A percentile compares a stretch with the other conserved stretches of the same genome.
These are phyloP conservation scores for Cephalopterus ornatus DNA, from an alignment of 2,113 vertebrate genomes.

Conservation along the genomic window DNA sequence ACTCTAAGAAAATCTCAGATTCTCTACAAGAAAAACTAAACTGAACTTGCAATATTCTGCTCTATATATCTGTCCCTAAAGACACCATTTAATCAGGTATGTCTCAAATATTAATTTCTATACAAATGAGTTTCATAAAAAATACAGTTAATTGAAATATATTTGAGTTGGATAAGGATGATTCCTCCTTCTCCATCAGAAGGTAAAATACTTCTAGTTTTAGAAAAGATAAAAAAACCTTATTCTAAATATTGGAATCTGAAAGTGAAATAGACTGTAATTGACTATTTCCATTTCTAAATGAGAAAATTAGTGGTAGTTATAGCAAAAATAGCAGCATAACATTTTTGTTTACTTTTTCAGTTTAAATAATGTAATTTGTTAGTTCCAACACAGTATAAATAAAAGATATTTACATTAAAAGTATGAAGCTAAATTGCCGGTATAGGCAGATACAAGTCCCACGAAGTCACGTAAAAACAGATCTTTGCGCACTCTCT, in stretches of 20 bases:
- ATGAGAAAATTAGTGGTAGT: neutral
- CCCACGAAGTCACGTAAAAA: rapidly evolving
- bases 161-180: neutral
- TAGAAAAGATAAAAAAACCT: neutral
- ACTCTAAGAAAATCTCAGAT: neutral
- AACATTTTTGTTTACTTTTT: neutral
- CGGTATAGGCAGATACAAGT: neutral
- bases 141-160: neutral
- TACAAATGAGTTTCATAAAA: neutral
- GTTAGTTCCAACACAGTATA: neutral
- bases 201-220: neutral
- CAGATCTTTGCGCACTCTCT: neutral
- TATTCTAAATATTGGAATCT: neutral
- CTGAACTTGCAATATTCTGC: neutral
- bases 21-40: neutral
- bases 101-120: neutral
- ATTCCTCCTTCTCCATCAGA: neutral
- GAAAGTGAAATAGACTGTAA: neutral
- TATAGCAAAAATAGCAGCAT: neutral
- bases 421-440: neutral
- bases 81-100: neutral
- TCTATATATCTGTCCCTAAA: neutral
- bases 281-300: neutral
- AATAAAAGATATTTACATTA: neutral
- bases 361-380: neutral